Evolutionary conservation across 2,797 vertebrate genomes (phyloP).

Genomic region (Macropus fuliginosus): DNA sequence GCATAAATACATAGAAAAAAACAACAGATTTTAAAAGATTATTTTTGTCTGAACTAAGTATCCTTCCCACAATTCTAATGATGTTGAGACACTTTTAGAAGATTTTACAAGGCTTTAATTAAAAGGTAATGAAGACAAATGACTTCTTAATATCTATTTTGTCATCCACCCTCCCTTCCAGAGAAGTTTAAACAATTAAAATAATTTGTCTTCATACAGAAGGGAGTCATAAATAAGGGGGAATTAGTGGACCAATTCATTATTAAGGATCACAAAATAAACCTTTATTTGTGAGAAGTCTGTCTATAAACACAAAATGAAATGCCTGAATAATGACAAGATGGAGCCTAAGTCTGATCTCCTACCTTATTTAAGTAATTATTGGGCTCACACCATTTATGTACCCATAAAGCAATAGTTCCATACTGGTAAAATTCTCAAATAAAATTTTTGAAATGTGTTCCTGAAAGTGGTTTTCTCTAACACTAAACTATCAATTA

Average conservation of each 20-base stretch:
- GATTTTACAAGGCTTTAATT: slow-evolving; percentile 17
- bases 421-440: neutral
- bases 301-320: neutral
- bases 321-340: neutral
- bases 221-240: neutral
- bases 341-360: neutral
- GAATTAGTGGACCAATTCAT: slow-evolving; percentile 1
- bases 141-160: slow-evolving; percentile 58
- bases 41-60: neutral
- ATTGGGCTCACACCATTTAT: neutral
- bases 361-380: neutral
- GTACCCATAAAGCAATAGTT: neutral
- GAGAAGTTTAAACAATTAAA: slow-evolving; percentile 41
- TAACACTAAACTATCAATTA: neutral
- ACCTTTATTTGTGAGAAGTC: neutral
- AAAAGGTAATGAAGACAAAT: slow-evolving; percentile 67
- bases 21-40: neutral
- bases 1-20: neutral
- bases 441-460: neutral
- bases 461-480: neutral
- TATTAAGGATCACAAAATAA: neutral
- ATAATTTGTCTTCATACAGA: slow-evolving; percentile 55
- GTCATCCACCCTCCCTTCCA: slow-evolving; percentile 45
- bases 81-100: neutral
- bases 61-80: neutral